Percentiles rank a stretch among this genome's conserved stretches.
Conservation (phyloP, 2,797 vertebrate species). For the Phylloscopus collybita region DNA sequence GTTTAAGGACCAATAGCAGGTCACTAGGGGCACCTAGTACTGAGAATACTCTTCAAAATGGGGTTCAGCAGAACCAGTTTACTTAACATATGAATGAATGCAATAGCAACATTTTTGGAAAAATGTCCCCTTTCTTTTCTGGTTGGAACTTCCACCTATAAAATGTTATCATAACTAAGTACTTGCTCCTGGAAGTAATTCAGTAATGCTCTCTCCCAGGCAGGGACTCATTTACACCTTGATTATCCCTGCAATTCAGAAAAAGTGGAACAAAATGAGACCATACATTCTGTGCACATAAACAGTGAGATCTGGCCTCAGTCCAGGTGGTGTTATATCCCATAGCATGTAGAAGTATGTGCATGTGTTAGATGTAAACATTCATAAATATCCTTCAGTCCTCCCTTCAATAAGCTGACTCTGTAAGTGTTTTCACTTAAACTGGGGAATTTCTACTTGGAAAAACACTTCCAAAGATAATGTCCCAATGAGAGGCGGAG, state of each 20-base stretch:
- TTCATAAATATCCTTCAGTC: conserved; percentile 16
- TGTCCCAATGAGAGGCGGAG: not conserved
- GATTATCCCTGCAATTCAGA: conserved; percentile 10
- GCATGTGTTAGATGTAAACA: conserved; percentile 15
- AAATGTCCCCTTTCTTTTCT: conserved; percentile 18
- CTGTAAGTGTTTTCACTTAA: not conserved
- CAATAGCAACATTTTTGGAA: not conserved
- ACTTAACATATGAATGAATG: not conserved
- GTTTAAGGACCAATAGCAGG: not conserved
- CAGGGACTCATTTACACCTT: conserved; percentile 24
- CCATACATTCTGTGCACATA: conserved; percentile 11
- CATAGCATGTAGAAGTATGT: not conserved
- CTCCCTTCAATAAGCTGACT: conserved; percentile 10
- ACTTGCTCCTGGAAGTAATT: conserved; percentile 18
- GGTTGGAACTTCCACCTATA: not conserved
- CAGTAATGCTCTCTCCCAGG: conserved; percentile 12
- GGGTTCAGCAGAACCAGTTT: not conserved
- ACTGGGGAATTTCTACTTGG: conserved; percentile 20
- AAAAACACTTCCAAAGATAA: conserved; percentile 41
- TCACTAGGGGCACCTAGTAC: not conserved
- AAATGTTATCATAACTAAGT: conserved; percentile 9
- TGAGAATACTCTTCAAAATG: not conserved
- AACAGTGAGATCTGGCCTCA: conserved; percentile 27
- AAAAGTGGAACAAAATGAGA: conserved; percentile 27
- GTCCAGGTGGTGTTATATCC: conserved; percentile 10